Conservation (phyloP, 2,888 invertebrate species). For the Drosophila niveifrons region DNA sequence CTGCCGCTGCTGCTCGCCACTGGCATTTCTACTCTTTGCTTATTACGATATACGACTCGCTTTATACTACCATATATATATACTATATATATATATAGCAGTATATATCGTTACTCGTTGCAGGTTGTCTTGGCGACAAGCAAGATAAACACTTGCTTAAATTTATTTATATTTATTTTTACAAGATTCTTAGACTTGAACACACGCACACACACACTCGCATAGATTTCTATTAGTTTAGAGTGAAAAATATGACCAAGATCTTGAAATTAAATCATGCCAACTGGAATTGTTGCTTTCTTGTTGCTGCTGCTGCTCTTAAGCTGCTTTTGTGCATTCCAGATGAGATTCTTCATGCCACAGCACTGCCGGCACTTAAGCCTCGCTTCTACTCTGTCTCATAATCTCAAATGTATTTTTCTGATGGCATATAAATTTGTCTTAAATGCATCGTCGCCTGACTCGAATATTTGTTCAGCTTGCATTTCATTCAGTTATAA, state of each 20-base stretch:
- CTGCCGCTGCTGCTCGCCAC: background rate
- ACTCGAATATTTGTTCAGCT: too few species aligned
- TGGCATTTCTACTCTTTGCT: conserved; percentile 23
- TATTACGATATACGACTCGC: conserved; percentile 13
- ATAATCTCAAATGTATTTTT: background rate
- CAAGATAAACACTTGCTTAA: conserved; percentile 15
- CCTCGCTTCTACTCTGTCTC: background rate
- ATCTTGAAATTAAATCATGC: background rate
- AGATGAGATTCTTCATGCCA: background rate
- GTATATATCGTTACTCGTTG: background rate
- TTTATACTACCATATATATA: background rate
- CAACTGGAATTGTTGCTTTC: background rate
- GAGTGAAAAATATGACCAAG: conserved; percentile 2
- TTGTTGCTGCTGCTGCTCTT: background rate
- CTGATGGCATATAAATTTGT: background rate
- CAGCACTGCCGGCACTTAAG: background rate
- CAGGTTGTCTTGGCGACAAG: conserved; percentile 4
- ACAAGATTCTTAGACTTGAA: background rate
- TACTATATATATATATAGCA: background rate
- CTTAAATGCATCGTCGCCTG: too few species aligned
- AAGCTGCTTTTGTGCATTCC: background rate
- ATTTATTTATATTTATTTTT: conserved; percentile 17
- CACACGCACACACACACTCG: too few species aligned
- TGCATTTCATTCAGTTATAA: too few species aligned
- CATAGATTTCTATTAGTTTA: conserved; percentile 4